Evolutionary conservation across 2,797 vertebrate species (phyloP).

Genomic region (Enteromius radiatus): DNA sequence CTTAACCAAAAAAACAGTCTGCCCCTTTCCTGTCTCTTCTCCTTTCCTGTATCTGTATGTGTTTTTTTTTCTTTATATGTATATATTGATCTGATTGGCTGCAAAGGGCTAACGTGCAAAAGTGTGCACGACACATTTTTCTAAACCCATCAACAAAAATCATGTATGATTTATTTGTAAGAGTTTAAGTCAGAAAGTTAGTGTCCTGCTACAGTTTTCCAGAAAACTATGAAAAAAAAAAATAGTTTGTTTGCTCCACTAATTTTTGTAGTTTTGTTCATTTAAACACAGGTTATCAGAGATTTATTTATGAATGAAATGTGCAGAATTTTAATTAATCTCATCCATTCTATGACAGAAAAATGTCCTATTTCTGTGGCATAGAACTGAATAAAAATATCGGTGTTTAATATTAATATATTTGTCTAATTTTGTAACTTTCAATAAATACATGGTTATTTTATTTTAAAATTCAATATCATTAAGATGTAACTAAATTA

Average conservation of each 20-base stretch:
- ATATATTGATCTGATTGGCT: background rate
- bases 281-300: background rate
- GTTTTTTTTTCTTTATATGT: background rate
- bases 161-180: background rate
- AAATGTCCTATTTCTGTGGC: background rate
- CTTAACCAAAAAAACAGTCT: constrained; percentile 1
- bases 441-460: background rate
- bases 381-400: background rate
- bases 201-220: background rate
- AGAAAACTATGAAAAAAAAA: background rate
- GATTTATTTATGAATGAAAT: background rate
- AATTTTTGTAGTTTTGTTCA: background rate
- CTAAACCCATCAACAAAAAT: background rate
- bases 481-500: background rate
- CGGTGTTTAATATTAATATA: no score
- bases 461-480: no score
- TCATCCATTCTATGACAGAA: no score
- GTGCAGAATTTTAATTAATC: background rate
- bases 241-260: background rate
- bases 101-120: background rate
- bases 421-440: background rate
- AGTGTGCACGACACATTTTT: background rate
- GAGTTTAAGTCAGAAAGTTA: background rate
- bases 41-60: constrained; percentile 11
- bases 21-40: constrained; percentile 2